Percentiles rank a stretch among this genome's conserved stretches.
These are phyloP conservation scores for Panzeria rudis DNA, from an alignment of 2,888 invertebrate genomes.

Conservation along the genomic window DNA sequence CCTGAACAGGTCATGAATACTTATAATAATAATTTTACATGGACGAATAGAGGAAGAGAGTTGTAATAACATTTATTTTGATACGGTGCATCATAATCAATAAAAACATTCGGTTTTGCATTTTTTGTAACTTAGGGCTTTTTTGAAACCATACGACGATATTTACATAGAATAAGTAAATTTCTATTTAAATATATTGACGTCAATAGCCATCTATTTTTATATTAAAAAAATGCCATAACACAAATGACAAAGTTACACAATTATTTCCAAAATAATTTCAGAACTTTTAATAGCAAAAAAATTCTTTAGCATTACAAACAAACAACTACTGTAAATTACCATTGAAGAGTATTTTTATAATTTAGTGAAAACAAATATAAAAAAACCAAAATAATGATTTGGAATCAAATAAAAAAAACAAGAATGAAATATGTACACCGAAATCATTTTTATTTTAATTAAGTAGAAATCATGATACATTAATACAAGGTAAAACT, in stretches of 20 bases:
- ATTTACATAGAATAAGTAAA: neutral
- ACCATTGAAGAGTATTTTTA: neutral
- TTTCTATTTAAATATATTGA: neutral
- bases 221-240: neutral
- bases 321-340: constrained; percentile 21
- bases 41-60: too few species aligned
- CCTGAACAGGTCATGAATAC: too few species aligned
- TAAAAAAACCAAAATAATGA: neutral
- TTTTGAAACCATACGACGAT: neutral
- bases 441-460: neutral
- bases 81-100: too few species aligned
- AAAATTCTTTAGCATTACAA: constrained; percentile 30
- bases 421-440: neutral
- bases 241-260: constrained; percentile 6
- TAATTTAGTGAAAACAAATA: constrained; percentile 19
- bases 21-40: too few species aligned
- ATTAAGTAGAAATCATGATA: neutral
- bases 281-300: neutral
- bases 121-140: too few species aligned
- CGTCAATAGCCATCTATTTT: neutral
- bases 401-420: constrained; percentile 14
- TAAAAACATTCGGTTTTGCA: too few species aligned
- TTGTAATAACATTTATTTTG: too few species aligned
- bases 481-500: too few species aligned
- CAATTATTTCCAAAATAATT: constrained; percentile 46